Percentiles rank a stretch among this genome's conserved stretches.
phyloP scores from a whole-genome alignment of 2,888 invertebrate species.

The Tiphia femorata region DNA sequence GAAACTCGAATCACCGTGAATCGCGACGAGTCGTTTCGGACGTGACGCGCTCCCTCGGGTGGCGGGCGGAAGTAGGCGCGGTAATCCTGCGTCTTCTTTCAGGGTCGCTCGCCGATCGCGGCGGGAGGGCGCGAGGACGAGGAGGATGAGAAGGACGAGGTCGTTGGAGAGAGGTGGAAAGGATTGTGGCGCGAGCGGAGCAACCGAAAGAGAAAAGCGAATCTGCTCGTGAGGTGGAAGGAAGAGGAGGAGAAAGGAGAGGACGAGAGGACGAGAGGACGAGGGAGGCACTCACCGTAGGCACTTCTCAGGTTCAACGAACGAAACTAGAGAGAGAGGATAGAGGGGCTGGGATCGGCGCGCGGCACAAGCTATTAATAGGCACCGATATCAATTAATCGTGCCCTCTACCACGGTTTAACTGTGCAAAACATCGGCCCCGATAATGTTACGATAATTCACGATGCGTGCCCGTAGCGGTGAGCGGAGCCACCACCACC shows the following conservation, averaged over 20 bases:
- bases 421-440: slow-evolving; percentile 22
- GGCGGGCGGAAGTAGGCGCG: slow-evolving; percentile 17
- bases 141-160: neutral
- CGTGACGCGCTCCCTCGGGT: neutral
- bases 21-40: too few species aligned
- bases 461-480: neutral
- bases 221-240: neutral
- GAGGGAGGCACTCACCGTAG: neutral
- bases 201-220: too few species aligned
- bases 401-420: slow-evolving; percentile 11
- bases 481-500: neutral
- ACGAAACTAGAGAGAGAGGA: neutral
- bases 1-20: slow-evolving; percentile 15
- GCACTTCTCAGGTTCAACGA: neutral
- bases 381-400: slow-evolving; percentile 17
- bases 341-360: too few species aligned
- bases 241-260: neutral
- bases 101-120: slow-evolving; percentile 1
- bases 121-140: neutral
- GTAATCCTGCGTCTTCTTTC: neutral
- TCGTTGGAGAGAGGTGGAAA: too few species aligned
- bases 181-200: too few species aligned
- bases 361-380: slow-evolving; percentile 9
- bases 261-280: neutral
- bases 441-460: slow-evolving; percentile 16